Conservation (phyloP, 2,113 vertebrate genomes). For the Pongo pygmaeus region DNA sequence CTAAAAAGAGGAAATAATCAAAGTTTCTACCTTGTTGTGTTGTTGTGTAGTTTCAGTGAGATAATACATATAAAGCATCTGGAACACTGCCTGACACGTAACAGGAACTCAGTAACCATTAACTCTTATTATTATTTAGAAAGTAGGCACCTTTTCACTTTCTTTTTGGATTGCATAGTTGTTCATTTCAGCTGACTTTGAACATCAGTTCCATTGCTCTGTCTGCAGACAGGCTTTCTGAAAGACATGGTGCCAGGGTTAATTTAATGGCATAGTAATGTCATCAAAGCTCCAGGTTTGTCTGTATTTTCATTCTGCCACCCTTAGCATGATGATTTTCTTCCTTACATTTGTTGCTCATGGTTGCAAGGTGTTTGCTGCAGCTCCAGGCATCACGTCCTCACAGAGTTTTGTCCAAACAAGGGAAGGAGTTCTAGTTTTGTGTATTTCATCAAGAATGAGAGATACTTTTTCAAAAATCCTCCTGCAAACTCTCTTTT, state of each 20-base stretch:
- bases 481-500: background rate
- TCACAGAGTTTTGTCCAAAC: background rate
- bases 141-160: background rate
- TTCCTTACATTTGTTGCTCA: background rate
- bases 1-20: background rate
- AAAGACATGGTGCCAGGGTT: background rate
- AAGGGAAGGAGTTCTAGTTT: background rate
- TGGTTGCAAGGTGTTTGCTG: background rate
- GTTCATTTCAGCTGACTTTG: background rate
- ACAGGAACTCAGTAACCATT: background rate
- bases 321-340: background rate
- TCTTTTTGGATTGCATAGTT: background rate
- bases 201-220: background rate
- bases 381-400: background rate
- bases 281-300: background rate
- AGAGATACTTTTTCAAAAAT: background rate
- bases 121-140: background rate
- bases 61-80: background rate
- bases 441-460: constrained; percentile 17
- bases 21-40: background rate
- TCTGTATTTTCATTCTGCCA: background rate
- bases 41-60: background rate
- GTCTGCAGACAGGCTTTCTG: background rate
- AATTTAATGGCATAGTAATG: background rate
- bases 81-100: background rate